Base-by-base conservation (phyloP, 2,797 vertebrate genomes). In the Hippoglossus hippoglossus region DNA sequence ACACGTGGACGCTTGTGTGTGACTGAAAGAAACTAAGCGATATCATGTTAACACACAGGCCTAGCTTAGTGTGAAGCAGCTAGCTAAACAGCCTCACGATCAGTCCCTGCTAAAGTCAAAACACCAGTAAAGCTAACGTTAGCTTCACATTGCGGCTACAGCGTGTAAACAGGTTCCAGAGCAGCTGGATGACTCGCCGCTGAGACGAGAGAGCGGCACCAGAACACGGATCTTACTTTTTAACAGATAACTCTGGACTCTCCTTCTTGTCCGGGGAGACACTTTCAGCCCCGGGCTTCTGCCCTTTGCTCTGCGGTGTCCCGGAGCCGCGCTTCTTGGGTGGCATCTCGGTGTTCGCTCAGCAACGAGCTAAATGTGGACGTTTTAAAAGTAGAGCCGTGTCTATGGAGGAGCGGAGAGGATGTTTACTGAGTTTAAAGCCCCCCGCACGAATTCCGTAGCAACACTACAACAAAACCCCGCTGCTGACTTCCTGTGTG, bases 301-400 rank as follows among this genome's bases (percentile, higher is more conserved):
- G 28, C 64, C 91, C 91, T 58, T 88, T 93, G 82, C 46, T 90
- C 54, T 87, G 90, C 50, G 77, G 49, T 36, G 82, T 56, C 58
- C 71, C 91, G 50, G 80, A 78, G 75, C 74, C 82, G 1, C 92
- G 90, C 66, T 92, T 93, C 62, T 93, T 93, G 7, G 92, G 92
- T 62, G 92, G 90, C 93, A 93, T 94, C 62, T 64, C 75, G 8
- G 28, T 56, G 5, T 70, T 26, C 24, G 7, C 7, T 71, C 16
- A 50, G 26, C 50, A 16, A 7, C 47, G 1, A n/a, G 28, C 2
- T 19, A 50, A 61, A 47, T 75, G 19, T 47, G 15, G 52, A 21
- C 2, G 22, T 13, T 46, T 41, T 49, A 63, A 67, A 66, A 63
- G 24, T 3, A 28, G 1, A 18, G 26, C 1, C 13, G 0, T 28